Evolutionary conservation across 1,140 invertebrate genomes (phyloP), one percentile per base, ranked within the genome.

Genomic region (Drosophila pallidifrons): DNA sequence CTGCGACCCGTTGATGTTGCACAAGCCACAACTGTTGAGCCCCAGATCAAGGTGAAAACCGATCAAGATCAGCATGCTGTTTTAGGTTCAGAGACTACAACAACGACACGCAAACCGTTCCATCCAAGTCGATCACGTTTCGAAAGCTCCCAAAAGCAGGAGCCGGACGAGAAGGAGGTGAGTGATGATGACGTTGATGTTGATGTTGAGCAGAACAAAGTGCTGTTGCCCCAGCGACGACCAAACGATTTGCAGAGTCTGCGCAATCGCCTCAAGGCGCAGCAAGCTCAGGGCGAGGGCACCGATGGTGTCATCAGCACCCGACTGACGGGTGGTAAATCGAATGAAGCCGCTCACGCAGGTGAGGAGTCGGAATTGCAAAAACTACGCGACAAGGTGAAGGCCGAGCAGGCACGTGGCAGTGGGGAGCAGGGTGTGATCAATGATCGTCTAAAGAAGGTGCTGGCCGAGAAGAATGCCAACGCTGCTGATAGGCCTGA

Each of bases 301-400:
- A 16, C 7, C 0, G 77, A 81, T 13, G 85, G 77, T 0, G 64
- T 88, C 0, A 59, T 80, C 8, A 87, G 55, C 15, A 86, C 8
- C 41, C 77, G 6, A 43, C 71, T 47, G 60, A 41, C 10, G 7
- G 0, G 38, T 20, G 7, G 54, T 2, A 46, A 25, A 3, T n/a
- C 11, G 1, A 64, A 57, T 5, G 51, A 45, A 15, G 1, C 69
- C 8, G 1, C 10, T 13, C 3, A 6, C 1, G 3, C 8, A 10
- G 51, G 72, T 0, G 77, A 80, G 3, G 58, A 51, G 15, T 79
- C 85, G 3, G 81, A 83, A 1, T 49, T 91, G 49, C 81, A 81
- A 8, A 72, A 59, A 25, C 28, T 91, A n/a, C 68, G 90, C 13
- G 65, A 91, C n/a, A 91, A 87, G 38, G 80, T 91, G 0, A 91